phyloP scores from a whole-genome alignment of 2,797 vertebrate species.

The Cynopterus sphinx region DNA sequence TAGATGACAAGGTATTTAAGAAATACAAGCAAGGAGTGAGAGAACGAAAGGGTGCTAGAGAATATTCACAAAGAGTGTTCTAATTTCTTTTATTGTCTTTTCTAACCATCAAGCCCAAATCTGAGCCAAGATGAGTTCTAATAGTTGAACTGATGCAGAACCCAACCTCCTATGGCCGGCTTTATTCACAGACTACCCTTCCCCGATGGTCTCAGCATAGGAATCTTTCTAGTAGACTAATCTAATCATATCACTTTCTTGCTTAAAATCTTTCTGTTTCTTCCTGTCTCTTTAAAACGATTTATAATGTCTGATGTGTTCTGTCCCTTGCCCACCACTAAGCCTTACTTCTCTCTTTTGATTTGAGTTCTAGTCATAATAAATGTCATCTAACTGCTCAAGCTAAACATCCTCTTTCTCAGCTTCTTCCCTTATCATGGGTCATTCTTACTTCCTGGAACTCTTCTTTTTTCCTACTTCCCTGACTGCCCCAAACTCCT shows the following conservation, averaged over 20 bases:
- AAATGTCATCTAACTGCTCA: background rate
- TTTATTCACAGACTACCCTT: background rate
- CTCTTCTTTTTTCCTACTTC: background rate
- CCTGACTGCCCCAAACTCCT: background rate
- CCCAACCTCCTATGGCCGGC: background rate
- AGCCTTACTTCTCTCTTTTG: background rate
- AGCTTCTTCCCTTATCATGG: background rate
- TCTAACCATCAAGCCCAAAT: background rate
- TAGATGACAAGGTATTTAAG: background rate
- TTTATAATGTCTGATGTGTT: too few relatives aligned
- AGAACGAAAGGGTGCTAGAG: background rate
- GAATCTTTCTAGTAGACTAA: background rate
- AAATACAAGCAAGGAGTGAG: background rate
- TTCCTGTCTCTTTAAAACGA: background rate
- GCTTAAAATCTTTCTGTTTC: background rate
- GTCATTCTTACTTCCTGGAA: background rate
- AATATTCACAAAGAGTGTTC: background rate
- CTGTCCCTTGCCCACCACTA: too few relatives aligned
- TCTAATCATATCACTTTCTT: background rate
- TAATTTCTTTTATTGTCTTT: background rate
- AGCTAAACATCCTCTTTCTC: background rate
- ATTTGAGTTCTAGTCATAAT: background rate
- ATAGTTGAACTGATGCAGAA: background rate
- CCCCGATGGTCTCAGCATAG: background rate
- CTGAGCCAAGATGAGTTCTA: background rate